Evolutionary conservation across 64 coral and sea anemone species (phyloP).

Genomic region (Stylophora pistillata): DNA sequence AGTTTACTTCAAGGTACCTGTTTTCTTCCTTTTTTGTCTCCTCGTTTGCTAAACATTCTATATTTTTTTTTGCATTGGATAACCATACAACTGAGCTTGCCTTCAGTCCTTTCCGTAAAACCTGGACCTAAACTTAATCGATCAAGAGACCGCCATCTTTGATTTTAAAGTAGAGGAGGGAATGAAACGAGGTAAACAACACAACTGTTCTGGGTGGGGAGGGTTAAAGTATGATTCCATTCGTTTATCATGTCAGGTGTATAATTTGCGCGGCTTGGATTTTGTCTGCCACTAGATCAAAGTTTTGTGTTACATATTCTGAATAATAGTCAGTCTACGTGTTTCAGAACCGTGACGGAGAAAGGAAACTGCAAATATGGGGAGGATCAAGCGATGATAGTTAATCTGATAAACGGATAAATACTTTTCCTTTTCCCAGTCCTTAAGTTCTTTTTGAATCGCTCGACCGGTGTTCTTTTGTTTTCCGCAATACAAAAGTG

Average conservation of each 20-base stretch:
- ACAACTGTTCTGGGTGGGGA: background rate
- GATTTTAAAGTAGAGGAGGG: background rate
- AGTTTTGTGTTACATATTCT: background rate
- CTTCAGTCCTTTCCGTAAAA: no score
- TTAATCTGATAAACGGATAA: background rate
- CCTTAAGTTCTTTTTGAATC: background rate
- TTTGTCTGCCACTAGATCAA: background rate
- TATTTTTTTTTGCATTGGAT: background rate
- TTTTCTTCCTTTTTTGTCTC: constrained; percentile 1
- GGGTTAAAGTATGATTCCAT: background rate
- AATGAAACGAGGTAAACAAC: background rate
- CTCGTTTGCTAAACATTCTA: constrained; percentile 20
- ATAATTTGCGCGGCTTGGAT: no score
- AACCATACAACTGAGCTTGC: background rate
- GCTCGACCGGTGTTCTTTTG: background rate
- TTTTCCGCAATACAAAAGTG: constrained; percentile 18
- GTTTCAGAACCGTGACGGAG: background rate
- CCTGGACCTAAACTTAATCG: no score
- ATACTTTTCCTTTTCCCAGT: constrained; percentile 39
- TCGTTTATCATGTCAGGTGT: background rate
- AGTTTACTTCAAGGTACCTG: background rate
- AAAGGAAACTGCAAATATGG: background rate
- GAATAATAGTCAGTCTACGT: background rate
- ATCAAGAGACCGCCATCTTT: constrained; percentile 5
- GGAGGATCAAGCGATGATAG: background rate